phyloP scores from a whole-genome alignment of 2,113 vertebrate genomes.

The Aldabrachelys gigantea region DNA sequence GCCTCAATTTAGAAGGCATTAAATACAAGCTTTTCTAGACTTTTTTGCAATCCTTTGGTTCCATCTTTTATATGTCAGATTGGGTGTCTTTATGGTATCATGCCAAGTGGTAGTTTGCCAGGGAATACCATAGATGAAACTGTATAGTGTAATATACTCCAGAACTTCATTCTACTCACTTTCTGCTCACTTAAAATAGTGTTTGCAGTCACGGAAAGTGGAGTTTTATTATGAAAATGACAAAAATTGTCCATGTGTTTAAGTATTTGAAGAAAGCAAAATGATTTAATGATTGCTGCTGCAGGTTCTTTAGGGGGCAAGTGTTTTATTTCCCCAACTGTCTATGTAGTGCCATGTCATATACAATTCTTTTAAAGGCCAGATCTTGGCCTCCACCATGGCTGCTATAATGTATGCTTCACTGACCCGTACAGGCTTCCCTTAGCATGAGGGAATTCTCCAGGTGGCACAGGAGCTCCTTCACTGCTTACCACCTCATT shows the following conservation, averaged over 20 bases:
- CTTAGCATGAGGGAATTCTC: neutral
- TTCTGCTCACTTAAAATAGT: constrained; percentile 54
- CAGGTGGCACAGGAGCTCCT: no score
- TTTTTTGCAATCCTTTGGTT: neutral
- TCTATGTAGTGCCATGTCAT: neutral
- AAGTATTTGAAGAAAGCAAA: constrained; percentile 67
- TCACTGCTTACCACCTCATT: neutral
- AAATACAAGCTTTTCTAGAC: neutral
- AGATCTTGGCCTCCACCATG: neutral
- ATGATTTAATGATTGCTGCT: constrained; percentile 42
- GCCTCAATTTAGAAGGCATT: neutral
- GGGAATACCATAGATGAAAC: constrained; percentile 43
- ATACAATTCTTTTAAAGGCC: neutral
- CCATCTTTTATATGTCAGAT: neutral
- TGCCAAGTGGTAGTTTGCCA: constrained; percentile 19
- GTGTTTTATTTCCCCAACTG: constrained; percentile 18
- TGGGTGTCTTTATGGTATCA: neutral
- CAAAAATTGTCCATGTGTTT: constrained; percentile 32
- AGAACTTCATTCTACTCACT: constrained; percentile 48
- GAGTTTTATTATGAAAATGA: constrained; percentile 15
- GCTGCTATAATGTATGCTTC: neutral
- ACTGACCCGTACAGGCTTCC: neutral
- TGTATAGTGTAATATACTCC: constrained; percentile 16
- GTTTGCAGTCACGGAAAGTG: constrained; percentile 9
- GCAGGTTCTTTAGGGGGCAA: neutral